Conservation (phyloP, 1,140 invertebrate species). For the Paralvinella palmiformis region DNA sequence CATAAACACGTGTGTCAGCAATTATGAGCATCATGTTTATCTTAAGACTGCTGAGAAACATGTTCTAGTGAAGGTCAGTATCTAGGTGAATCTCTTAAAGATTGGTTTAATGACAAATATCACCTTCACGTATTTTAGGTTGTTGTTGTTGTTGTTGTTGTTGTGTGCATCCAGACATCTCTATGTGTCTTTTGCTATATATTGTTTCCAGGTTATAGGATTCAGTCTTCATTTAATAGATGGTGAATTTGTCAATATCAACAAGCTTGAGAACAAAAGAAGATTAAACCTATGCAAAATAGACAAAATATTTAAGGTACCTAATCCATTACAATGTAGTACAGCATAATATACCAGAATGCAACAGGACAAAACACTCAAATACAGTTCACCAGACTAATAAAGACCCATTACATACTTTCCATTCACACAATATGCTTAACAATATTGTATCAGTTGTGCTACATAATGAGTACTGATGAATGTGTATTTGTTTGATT, state of each 20-base stretch:
- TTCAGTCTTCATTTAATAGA: conserved; percentile 19
- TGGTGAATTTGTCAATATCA: conserved; percentile 65
- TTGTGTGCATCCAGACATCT: background rate
- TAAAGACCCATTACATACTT: background rate
- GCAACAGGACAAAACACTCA: too few species aligned
- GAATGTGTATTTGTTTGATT: background rate
- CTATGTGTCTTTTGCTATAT: conserved; percentile 29
- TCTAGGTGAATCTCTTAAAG: background rate
- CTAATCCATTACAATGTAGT: background rate
- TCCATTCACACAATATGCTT: background rate
- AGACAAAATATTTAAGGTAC: conserved; percentile 93
- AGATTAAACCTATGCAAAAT: conserved; percentile 87
- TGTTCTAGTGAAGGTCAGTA: conserved; percentile 85
- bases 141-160: background rate
- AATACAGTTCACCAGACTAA: conserved; percentile 16
- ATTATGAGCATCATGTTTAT: conserved; percentile 97
- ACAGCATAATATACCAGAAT: too few species aligned
- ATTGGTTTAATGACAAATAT: background rate
- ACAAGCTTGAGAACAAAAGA: conserved; percentile 95
- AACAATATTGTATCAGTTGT: background rate
- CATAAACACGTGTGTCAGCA: conserved; percentile 93
- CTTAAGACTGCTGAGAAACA: conserved; percentile 95
- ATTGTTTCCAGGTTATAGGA: conserved; percentile 21
- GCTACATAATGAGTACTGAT: background rate
- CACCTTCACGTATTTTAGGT: conserved; percentile 12